phyloP scores from a whole-genome alignment of 2,113 vertebrate genomes.

The Petaurus breviceps region DNA sequence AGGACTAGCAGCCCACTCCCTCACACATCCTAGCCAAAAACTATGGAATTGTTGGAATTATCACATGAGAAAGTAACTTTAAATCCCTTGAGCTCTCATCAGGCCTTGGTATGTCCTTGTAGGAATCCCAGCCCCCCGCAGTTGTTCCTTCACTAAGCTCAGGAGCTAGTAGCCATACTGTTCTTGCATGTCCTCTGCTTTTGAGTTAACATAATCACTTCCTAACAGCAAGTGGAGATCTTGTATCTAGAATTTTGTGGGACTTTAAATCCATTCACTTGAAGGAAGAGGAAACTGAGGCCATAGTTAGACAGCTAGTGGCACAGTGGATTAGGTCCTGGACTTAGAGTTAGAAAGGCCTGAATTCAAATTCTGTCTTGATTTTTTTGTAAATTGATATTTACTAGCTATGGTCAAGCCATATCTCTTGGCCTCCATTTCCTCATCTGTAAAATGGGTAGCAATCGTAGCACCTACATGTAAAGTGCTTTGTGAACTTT shows the following conservation, averaged over 20 bases:
- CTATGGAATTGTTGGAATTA: not conserved
- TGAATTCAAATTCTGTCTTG: not conserved
- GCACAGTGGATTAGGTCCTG: not conserved
- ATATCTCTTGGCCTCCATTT: not conserved
- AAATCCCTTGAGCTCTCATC: not conserved
- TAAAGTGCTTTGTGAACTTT: not conserved
- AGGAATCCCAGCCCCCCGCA: not conserved
- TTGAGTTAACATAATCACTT: not conserved
- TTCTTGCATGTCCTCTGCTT: not conserved
- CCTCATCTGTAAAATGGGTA: not conserved
- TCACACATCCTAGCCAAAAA: not conserved
- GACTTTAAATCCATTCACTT: not conserved
- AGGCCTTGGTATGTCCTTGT: not conserved
- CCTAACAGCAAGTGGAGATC: not conserved
- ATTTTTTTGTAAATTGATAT: too few relatives aligned
- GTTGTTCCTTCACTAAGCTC: not conserved
- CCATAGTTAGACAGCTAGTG: not conserved
- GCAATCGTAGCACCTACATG: not conserved
- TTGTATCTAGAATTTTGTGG: not conserved
- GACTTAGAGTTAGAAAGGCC: not conserved
- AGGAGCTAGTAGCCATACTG: not conserved
- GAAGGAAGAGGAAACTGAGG: not conserved
- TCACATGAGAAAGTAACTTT: not conserved
- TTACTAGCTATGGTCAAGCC: not conserved
- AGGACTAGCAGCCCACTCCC: not conserved